Conservation (phyloP, 2,113 vertebrate species). For the Mobula hypostoma region DNA sequence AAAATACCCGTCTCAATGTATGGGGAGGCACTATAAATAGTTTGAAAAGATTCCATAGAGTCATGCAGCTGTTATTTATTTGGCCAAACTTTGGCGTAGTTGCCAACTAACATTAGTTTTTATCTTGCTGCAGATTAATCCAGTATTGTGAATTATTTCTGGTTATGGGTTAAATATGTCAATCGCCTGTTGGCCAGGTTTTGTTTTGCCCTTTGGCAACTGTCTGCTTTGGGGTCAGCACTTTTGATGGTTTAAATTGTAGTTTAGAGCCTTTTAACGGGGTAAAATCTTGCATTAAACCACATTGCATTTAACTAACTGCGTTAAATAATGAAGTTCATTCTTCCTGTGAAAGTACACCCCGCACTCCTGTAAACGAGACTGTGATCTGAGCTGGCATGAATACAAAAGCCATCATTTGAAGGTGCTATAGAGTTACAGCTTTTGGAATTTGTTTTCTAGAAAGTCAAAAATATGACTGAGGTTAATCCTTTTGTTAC, state of each 20-base stretch:
- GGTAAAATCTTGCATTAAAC: background rate
- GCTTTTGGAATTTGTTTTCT: slow-evolving; percentile 28
- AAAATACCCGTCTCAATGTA: background rate
- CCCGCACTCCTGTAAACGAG: background rate
- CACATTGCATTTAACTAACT: background rate
- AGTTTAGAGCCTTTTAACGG: background rate
- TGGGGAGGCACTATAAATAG: background rate
- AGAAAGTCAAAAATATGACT: slow-evolving; percentile 10
- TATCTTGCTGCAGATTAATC: background rate
- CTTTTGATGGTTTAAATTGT: background rate
- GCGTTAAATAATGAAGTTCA: background rate
- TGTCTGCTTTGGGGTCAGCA: background rate
- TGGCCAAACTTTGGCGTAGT: background rate
- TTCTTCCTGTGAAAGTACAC: background rate
- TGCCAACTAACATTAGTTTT: background rate
- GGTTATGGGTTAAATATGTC: background rate
- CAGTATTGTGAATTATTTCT: background rate
- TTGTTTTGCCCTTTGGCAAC: background rate
- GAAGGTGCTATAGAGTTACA: background rate
- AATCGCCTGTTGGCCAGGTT: background rate
- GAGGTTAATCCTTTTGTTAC: too few species aligned
- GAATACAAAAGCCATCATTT: background rate
- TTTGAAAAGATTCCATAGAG: background rate
- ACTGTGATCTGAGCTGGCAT: background rate
- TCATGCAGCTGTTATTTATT: background rate